These are phyloP conservation scores for Mesembrinibis cayennensis DNA, from an alignment of 2,113 vertebrate genomes.

Conservation along the genomic window DNA sequence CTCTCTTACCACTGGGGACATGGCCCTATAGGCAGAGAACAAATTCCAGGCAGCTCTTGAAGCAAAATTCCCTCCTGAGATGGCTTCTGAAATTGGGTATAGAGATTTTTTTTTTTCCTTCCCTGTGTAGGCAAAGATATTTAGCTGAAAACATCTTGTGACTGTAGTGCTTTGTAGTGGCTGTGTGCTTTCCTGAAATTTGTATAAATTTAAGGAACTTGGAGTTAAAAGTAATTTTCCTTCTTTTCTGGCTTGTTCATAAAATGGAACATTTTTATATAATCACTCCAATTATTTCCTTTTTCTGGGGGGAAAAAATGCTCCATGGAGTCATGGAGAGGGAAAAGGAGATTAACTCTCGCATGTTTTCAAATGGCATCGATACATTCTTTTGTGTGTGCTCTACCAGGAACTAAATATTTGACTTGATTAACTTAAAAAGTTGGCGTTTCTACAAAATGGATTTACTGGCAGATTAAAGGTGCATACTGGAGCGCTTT, in stretches of 20 bases:
- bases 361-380: not conserved
- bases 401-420: not conserved
- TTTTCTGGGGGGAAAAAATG: not conserved
- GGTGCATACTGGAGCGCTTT: accelerated
- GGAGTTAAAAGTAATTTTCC: not conserved
- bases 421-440: not conserved
- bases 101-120: not conserved
- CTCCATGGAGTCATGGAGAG: not conserved
- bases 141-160: not conserved
- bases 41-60: conserved; percentile 22
- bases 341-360: not conserved
- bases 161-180: not conserved
- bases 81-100: not conserved
- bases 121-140: not conserved
- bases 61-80: conserved; percentile 27
- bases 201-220: not conserved
- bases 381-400: not conserved
- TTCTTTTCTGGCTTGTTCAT: not conserved
- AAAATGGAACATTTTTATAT: not conserved
- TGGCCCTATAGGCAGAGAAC: conserved; percentile 21
- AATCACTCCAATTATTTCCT: not conserved
- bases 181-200: not conserved
- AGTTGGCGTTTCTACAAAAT: not conserved
- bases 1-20: conserved; percentile 49
- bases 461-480: not conserved